Percentiles rank a stretch among this genome's conserved stretches.
Evolutionary conservation across 2,888 invertebrate species (phyloP).

Genomic region (Nematopogon swammerdamellus): DNA sequence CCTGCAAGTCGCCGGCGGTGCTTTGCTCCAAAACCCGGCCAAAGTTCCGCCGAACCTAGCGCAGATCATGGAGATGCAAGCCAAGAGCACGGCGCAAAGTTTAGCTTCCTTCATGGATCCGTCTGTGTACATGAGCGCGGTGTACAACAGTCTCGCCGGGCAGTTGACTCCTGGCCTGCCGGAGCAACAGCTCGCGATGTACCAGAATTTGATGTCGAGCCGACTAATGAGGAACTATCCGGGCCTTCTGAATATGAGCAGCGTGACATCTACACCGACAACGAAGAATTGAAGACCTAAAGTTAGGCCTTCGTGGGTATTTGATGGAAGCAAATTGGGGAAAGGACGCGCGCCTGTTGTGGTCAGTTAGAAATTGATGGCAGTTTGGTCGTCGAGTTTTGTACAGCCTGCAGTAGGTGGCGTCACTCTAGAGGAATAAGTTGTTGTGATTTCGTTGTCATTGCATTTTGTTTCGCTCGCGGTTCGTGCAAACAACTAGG

Average conservation of each 20-base stretch:
- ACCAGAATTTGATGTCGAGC: conserved; percentile 37
- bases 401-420: no score
- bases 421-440: no score
- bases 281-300: conserved; percentile 31
- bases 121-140: conserved; percentile 30
- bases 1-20: conserved; percentile 15
- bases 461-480: no score
- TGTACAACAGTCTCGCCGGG: conserved; percentile 34
- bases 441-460: no score
- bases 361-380: no score
- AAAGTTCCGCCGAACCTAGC: conserved; percentile 17
- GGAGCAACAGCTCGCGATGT: conserved; percentile 38
- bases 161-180: conserved; percentile 24
- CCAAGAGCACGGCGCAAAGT: conserved; percentile 16
- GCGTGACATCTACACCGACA: conserved; percentile 29
- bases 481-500: no score
- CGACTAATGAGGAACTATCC: conserved; percentile 32
- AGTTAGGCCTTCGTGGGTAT: no score
- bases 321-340: no score
- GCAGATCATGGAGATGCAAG: conserved; percentile 23
- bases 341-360: no score
- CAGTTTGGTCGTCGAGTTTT: no score
- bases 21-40: conserved; percentile 8
- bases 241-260: conserved; percentile 26
- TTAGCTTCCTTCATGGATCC: conserved; percentile 33